Conservation (phyloP, 2,113 vertebrate genomes). For the Erpornis zantholeuca region DNA sequence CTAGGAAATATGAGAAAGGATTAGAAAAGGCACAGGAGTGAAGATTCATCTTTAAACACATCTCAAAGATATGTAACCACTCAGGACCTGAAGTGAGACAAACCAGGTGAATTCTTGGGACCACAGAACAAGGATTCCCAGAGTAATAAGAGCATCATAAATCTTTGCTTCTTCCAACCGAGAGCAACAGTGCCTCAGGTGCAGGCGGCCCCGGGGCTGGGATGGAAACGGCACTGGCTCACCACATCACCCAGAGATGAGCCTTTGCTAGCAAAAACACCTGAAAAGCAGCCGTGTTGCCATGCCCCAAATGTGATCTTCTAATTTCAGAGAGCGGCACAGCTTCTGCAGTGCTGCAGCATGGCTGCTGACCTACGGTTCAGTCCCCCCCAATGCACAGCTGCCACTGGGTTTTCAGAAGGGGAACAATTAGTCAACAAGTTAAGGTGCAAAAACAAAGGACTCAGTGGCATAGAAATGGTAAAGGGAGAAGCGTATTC, state of each 20-base stretch:
- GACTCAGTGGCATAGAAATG: background rate
- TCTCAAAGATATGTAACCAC: background rate
- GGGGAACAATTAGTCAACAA: background rate
- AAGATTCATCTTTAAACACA: background rate
- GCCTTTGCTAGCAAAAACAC: fast-evolving
- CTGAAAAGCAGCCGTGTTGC: background rate
- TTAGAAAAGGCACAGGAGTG: background rate
- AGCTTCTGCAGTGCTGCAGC: background rate
- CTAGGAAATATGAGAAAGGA: background rate
- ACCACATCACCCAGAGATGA: background rate
- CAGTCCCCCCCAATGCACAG: background rate
- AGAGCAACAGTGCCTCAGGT: background rate
- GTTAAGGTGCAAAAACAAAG: background rate
- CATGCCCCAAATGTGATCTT: background rate
- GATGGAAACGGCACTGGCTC: background rate
- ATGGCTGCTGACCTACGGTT: background rate
- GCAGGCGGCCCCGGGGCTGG: fast-evolving
- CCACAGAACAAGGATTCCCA: background rate
- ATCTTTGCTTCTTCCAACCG: background rate
- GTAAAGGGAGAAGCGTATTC: background rate
- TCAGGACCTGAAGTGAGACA: background rate
- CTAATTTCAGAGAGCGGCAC: background rate
- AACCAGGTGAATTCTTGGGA: background rate
- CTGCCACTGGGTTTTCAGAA: background rate
- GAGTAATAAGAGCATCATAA: background rate